Percentiles rank a stretch among this genome's conserved stretches.
phyloP scores from a whole-genome alignment of 2,113 vertebrate genomes.

The Motacilla tschutschensis region DNA sequence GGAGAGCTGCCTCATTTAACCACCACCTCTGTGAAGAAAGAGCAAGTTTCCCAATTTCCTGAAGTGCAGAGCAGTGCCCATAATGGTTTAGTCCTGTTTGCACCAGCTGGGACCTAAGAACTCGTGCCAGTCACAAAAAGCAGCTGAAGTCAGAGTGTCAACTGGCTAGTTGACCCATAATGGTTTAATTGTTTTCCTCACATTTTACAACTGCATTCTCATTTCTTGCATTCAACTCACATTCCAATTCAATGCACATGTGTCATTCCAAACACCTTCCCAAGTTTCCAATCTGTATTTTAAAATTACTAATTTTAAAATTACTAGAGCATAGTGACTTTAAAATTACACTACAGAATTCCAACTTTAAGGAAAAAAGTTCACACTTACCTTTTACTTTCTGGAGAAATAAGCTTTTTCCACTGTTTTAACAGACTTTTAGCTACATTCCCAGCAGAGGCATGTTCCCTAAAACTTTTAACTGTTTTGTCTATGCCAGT shows the following conservation, averaged over 20 bases:
- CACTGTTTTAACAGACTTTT: conserved; percentile 76
- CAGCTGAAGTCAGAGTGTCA: background rate
- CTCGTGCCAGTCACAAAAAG: background rate
- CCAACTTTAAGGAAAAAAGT: background rate
- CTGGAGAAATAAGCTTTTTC: conserved; percentile 75
- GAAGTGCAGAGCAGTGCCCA: background rate
- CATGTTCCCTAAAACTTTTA: conserved; percentile 78
- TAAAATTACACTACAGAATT: no score
- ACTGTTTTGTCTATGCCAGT: conserved; percentile 83
- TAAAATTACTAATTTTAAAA: background rate
- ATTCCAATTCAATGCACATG: background rate
- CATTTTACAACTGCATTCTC: background rate
- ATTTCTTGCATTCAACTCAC: background rate
- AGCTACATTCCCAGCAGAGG: conserved; percentile 75
- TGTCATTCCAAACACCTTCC: background rate
- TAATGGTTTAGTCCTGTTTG: background rate
- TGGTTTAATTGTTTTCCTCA: background rate
- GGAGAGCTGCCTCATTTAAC: background rate
- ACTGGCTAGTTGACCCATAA: background rate
- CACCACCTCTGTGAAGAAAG: background rate
- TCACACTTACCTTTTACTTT: conserved; percentile 36
- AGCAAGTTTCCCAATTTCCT: background rate
- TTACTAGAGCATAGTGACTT: background rate
- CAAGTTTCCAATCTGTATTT: background rate
- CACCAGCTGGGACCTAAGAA: background rate